Percentiles rank a stretch among this genome's conserved stretches.
Evolutionary conservation across 2,113 vertebrate species (phyloP).

Genomic region (Gasterosteus aculeatus): DNA sequence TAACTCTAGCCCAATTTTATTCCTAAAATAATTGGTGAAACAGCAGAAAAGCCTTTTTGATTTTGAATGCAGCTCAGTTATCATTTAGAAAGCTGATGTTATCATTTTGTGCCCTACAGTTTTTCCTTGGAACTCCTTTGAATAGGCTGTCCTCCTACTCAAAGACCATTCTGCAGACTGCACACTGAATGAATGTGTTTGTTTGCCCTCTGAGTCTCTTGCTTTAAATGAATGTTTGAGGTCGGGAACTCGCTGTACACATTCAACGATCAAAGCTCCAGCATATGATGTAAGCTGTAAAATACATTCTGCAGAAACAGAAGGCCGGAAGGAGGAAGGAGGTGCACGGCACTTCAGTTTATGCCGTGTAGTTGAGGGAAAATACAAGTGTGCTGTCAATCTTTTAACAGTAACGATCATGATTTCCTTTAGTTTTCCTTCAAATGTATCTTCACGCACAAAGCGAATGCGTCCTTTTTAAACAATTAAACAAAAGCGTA

Average conservation of each 20-base stretch:
- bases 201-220: conserved; percentile 12
- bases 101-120: background rate
- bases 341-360: background rate
- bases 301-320: background rate
- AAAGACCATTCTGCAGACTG: conserved; percentile 27
- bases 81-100: background rate
- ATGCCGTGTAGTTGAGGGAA: background rate
- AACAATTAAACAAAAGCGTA: background rate
- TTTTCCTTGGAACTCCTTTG: background rate
- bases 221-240: conserved; percentile 15
- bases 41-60: background rate
- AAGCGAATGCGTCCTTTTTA: background rate
- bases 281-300: background rate
- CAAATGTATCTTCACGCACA: background rate
- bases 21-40: background rate
- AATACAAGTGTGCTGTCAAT: background rate
- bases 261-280: background rate
- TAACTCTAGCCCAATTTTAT: background rate
- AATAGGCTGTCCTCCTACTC: conserved; percentile 18
- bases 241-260: background rate
- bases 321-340: background rate
- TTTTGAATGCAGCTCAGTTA: conserved; percentile 9
- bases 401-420: background rate
- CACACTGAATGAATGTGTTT: background rate
- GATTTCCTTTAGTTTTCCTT: background rate